Evolutionary conservation across 2,797 vertebrate genomes (phyloP).

Genomic region (Tangara arthus): DNA sequence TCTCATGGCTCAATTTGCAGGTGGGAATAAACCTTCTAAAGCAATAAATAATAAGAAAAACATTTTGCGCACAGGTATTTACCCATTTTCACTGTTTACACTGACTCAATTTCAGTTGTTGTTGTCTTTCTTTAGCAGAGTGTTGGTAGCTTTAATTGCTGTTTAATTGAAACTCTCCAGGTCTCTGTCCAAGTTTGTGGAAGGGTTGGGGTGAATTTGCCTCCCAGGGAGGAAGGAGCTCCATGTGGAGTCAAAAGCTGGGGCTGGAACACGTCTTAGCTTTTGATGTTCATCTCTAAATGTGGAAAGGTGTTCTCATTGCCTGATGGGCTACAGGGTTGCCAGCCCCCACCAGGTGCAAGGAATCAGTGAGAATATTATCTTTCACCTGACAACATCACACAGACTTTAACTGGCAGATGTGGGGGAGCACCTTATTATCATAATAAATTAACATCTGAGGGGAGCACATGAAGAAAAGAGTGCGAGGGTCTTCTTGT

Average conservation of each 20-base stretch:
- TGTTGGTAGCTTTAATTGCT: neutral
- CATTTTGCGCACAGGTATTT: neutral
- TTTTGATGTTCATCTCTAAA: neutral
- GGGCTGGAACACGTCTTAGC: neutral
- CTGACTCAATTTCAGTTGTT: neutral
- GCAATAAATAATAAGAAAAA: neutral
- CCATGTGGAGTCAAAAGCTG: neutral
- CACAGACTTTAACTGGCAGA: neutral
- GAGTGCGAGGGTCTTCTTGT: neutral
- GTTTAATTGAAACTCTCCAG: neutral
- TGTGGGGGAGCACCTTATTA: neutral
- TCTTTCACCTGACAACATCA: neutral
- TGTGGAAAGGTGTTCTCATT: rapidly evolving
- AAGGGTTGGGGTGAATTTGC: neutral
- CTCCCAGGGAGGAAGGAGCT: neutral
- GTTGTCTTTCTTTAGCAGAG: neutral
- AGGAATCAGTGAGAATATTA: neutral
- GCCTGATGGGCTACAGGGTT: rapidly evolving
- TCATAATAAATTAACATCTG: neutral
- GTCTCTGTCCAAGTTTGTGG: neutral
- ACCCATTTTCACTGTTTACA: neutral
- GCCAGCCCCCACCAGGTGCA: neutral
- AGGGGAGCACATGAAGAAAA: neutral
- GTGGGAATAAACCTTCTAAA: neutral
- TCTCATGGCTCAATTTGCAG: neutral